Base-by-base conservation (phyloP, 2,113 vertebrate genomes). In the Pterocles burchelli region DNA sequence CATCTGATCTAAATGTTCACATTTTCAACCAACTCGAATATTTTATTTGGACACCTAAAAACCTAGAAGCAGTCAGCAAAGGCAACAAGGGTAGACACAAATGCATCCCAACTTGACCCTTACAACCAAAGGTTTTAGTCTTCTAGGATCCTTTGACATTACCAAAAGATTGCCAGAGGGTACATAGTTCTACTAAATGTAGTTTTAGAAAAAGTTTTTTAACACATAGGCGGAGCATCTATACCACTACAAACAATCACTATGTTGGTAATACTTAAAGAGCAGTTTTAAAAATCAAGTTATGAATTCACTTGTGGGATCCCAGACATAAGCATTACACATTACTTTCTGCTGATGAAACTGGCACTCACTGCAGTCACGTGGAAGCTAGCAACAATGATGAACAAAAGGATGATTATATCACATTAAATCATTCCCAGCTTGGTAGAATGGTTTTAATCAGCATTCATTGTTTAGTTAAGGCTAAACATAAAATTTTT, bases 321-420 rank as follows among this genome's bases (percentile, higher is more conserved):
- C 48, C 38, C 72, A 90, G 48, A 85, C 72, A 62, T 3, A 54
- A 88, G n/a, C 45, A 75, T 45, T 38, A 66, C 58, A 59, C 14
- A 46, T 59, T 9, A 79, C 33, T 87, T 90, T 90, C 89, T 96
- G 85, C 89, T 89, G 90, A 95, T 71, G 61, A 86, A 95, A 89
- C 45, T 25, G 90, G 36, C 15, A 22, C 45, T 88, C 38, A 45
- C 58, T 85, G 82, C 73, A 94, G 86, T 92, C 88, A 94, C 59
- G 75, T 88, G 89, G 93, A 85, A 93, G 66, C 63, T 45, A 85
- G 77, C 59, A 97, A 91, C 66, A 94, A 70, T n/a, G 72, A 94
- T 22, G 41, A 96, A 95, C 74, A 92, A 85, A 94, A 93, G 83
- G 73, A 95, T 78, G 54, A 91, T 93, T 90, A 70, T 77, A 92